phyloP scores from a whole-genome alignment of 2,113 vertebrate genomes.

The Dolichallabes microphthalmus region DNA sequence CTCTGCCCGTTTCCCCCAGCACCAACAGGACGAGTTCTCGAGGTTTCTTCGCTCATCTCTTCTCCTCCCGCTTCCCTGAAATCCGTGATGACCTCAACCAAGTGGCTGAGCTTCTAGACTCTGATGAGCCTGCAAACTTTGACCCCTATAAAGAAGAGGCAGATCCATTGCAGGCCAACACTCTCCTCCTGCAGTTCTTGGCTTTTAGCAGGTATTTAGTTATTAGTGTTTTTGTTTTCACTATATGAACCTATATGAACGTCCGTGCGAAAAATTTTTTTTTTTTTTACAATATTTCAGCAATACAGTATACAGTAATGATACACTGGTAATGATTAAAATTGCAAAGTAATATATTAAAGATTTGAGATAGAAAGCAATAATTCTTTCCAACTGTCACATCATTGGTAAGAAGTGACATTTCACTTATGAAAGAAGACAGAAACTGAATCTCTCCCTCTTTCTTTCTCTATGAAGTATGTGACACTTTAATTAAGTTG shows the following conservation, averaged over 20 bases:
- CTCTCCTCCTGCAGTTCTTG: constrained; percentile 88
- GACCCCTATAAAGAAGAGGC: constrained; percentile 77
- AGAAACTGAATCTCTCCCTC: background rate
- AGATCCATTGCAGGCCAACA: constrained; percentile 80
- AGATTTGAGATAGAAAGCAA: background rate
- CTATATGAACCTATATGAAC: background rate
- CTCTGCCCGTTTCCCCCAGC: constrained; percentile 38
- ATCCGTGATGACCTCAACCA: constrained; percentile 75
- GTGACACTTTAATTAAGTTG: constrained; percentile 20
- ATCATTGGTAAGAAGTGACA: background rate
- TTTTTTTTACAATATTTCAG: background rate
- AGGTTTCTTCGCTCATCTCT: constrained; percentile 76
- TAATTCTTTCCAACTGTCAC: background rate
- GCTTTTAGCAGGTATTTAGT: constrained; percentile 83
- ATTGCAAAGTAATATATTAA: background rate
- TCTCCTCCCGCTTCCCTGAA: constrained; percentile 76
- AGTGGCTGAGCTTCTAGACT: constrained; percentile 76
- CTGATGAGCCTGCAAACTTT: constrained; percentile 67
- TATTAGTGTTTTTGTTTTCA: background rate
- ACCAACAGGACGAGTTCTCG: constrained; percentile 73
- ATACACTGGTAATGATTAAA: background rate
- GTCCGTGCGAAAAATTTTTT: background rate
- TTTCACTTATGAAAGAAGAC: background rate
- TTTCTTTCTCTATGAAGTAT: background rate
- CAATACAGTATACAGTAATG: too few species aligned